Conservation (phyloP, 2,113 vertebrate genomes). For the Gasterosteus nipponicus region DNA sequence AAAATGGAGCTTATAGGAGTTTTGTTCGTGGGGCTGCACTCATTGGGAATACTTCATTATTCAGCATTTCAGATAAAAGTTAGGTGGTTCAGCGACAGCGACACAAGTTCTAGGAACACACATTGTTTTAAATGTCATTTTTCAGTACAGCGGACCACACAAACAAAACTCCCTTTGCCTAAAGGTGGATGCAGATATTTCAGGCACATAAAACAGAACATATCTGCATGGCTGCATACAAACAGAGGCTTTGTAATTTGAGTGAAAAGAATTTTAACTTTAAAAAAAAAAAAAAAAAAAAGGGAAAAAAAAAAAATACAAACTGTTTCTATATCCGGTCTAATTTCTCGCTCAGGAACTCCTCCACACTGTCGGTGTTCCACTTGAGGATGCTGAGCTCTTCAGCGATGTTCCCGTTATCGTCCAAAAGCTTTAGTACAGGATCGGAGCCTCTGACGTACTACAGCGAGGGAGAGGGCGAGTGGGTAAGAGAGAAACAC, state of each 20-base stretch:
- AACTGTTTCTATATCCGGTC: conserved; percentile 85
- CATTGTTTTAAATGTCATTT: neutral
- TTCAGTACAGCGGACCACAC: neutral
- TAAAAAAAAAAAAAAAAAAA: neutral
- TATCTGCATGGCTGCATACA: neutral
- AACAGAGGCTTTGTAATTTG: conserved; percentile 17
- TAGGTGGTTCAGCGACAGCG: neutral
- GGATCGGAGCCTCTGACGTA: conserved; percentile 98
- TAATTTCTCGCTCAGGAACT: conserved; percentile 96
- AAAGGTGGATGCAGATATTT: neutral
- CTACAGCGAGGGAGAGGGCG: conserved; percentile 68
- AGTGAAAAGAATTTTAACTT: neutral
- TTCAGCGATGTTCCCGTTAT: conserved; percentile 97
- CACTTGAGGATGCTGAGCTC: conserved; percentile 99
- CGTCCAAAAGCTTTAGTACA: conserved; percentile 97
- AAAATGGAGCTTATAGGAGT: neutral
- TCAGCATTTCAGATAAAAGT: neutral
- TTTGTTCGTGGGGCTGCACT: neutral
- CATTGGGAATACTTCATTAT: neutral
- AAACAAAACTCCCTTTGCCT: conserved; percentile 7
- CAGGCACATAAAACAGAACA: neutral
- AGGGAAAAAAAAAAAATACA: neutral
- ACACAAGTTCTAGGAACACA: neutral
- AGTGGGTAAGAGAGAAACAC: neutral
- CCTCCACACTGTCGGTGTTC: conserved; percentile 99